These are phyloP conservation scores for Euplexia lucipara DNA, from an alignment of 2,888 invertebrate species.

Conservation along the genomic window DNA sequence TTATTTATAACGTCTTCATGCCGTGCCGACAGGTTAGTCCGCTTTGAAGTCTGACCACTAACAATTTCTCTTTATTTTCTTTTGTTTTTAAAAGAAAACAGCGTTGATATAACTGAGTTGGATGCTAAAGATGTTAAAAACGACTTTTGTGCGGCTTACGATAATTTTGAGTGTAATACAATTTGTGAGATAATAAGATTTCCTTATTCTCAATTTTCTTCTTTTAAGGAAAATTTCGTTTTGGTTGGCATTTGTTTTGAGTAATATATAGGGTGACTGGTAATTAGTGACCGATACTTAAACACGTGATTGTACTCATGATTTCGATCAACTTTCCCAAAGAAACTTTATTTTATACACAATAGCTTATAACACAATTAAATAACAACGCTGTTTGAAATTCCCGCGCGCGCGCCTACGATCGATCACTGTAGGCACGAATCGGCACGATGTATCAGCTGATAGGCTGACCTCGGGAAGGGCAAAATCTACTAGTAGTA, in stretches of 20 bases:
- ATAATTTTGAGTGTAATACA: slow-evolving; percentile 6
- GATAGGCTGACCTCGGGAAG: no score
- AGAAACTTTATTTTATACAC: no score
- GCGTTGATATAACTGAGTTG: slow-evolving; percentile 6
- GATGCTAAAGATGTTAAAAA: slow-evolving; percentile 6
- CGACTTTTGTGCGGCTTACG: not conserved
- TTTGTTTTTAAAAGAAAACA: slow-evolving; percentile 33
- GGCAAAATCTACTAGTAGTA: no score
- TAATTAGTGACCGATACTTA: no score
- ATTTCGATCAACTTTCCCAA: no score
- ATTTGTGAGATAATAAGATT: not conserved
- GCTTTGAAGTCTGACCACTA: slow-evolving; percentile 46
- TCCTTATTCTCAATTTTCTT: not conserved
- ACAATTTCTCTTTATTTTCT: slow-evolving; percentile 41
- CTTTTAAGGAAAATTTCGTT: not conserved
- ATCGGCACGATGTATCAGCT: no score
- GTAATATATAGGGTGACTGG: no score
- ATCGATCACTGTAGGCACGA: no score
- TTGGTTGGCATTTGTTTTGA: not conserved
- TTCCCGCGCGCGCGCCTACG: no score
- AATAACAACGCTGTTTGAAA: no score
- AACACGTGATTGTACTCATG: no score
- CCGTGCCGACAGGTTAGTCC: slow-evolving; percentile 37
- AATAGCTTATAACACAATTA: no score
- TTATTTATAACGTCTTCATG: slow-evolving; percentile 36